A percentile compares a stretch with the other conserved stretches of the same genome.
phyloP scores from a whole-genome alignment of 2,888 invertebrate species.

The Dendrolimus houi region DNA sequence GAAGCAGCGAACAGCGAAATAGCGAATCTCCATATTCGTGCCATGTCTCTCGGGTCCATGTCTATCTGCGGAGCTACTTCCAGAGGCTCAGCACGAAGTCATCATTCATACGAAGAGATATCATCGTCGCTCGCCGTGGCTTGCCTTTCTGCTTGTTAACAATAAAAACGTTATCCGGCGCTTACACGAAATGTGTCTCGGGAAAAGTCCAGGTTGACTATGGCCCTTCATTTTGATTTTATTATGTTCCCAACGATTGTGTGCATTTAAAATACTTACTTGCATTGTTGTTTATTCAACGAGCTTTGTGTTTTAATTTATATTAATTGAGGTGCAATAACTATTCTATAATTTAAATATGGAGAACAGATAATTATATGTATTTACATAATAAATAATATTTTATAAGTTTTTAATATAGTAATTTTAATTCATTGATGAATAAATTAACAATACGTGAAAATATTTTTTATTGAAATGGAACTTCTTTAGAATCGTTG shows the following conservation, averaged over 20 bases:
- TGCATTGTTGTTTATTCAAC: not conserved
- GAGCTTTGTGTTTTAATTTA: not conserved
- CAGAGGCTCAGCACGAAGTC: slow-evolving; percentile 72
- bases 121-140: slow-evolving; percentile 69
- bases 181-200: slow-evolving; percentile 64
- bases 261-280: slow-evolving; percentile 10
- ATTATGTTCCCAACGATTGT: slow-evolving; percentile 22
- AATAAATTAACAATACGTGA: too few relatives aligned
- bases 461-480: too few relatives aligned
- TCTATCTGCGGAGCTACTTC: slow-evolving; percentile 56
- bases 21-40: slow-evolving; percentile 61
- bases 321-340: too few relatives aligned
- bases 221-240: slow-evolving; percentile 27
- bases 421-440: too few relatives aligned
- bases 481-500: too few relatives aligned
- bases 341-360: too few relatives aligned
- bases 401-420: too few relatives aligned
- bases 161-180: slow-evolving; percentile 73
- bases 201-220: slow-evolving; percentile 40
- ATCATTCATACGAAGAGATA: slow-evolving; percentile 74
- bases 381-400: too few relatives aligned
- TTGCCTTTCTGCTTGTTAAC: slow-evolving; percentile 69
- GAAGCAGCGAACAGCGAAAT: not conserved
- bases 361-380: too few relatives aligned
- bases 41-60: slow-evolving; percentile 54